phyloP scores from a whole-genome alignment of 2,797 vertebrate genomes.

The Notolabrus celidotus region DNA sequence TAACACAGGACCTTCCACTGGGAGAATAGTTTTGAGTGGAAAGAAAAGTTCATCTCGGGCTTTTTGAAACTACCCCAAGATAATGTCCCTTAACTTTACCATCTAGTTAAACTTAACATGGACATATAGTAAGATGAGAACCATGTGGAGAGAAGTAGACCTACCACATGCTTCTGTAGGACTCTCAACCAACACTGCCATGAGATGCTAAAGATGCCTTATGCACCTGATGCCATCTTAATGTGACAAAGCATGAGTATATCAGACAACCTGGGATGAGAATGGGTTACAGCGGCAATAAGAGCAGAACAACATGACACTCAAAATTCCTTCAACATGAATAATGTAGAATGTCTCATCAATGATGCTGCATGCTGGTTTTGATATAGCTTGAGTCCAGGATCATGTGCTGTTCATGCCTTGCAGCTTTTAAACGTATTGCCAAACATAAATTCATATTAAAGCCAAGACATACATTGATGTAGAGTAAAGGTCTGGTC shows the following conservation, averaged over 20 bases:
- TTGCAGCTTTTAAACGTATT: neutral
- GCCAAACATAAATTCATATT: neutral
- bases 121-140: too few species aligned
- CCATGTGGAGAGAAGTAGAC: too few species aligned
- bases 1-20: too few species aligned
- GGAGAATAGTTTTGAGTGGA: too few species aligned
- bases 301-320: neutral
- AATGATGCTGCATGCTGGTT: neutral
- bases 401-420: neutral
- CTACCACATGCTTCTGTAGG: neutral
- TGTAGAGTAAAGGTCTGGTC: neutral
- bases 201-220: neutral
- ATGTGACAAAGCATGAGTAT: neutral
- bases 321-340: slow-evolving; percentile 5
- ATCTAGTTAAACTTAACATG: too few species aligned
- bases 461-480: neutral
- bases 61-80: too few species aligned
- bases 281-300: neutral
- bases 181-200: neutral
- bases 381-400: neutral
- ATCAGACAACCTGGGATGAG: neutral
- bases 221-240: neutral
- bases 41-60: too few species aligned
- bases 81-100: too few species aligned
- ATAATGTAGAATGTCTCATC: slow-evolving; percentile 2